A percentile compares a stretch with the other conserved stretches of the same genome.
Conservation (phyloP, 1,140 invertebrate genomes). For the Mercenaria mercenaria region DNA sequence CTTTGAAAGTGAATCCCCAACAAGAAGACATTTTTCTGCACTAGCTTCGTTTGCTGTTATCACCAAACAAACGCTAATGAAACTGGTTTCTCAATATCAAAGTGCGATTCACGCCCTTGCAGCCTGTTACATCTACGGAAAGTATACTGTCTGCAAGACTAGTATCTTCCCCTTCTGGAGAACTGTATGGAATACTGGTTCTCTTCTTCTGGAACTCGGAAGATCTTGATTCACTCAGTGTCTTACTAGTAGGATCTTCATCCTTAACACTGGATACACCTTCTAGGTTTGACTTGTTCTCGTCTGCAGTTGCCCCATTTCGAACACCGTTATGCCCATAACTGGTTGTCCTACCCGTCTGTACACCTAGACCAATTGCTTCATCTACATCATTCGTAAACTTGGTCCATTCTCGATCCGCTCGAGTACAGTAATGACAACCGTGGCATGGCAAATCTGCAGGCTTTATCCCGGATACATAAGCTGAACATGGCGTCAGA, state of each 20-base stretch:
- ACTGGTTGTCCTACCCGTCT: background rate
- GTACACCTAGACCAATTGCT: background rate
- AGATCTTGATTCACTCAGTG: background rate
- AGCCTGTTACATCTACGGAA: too few species aligned
- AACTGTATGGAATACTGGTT: too few species aligned
- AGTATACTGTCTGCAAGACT: too few species aligned
- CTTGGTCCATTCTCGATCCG: background rate
- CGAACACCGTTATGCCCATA: background rate
- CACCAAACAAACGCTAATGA: too few species aligned
- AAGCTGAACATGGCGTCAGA: background rate
- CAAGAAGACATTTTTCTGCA: background rate
- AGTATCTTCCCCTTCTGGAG: too few species aligned
- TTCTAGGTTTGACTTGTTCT: background rate
- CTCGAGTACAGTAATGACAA: slow-evolving; percentile 17
- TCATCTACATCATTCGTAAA: background rate
- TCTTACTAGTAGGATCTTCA: background rate
- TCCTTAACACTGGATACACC: background rate
- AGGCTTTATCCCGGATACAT: background rate
- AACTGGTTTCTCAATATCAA: too few species aligned
- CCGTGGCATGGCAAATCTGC: too few species aligned
- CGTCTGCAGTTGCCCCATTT: background rate
- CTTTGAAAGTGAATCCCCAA: background rate
- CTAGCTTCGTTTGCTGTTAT: background rate
- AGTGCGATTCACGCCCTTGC: too few species aligned
- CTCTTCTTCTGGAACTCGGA: too few species aligned